A percentile compares a stretch with the other conserved stretches of the same genome.
These are phyloP conservation scores for Eriosoma lanigerum DNA, from an alignment of 1,140 invertebrate genomes.

Conservation along the genomic window DNA sequence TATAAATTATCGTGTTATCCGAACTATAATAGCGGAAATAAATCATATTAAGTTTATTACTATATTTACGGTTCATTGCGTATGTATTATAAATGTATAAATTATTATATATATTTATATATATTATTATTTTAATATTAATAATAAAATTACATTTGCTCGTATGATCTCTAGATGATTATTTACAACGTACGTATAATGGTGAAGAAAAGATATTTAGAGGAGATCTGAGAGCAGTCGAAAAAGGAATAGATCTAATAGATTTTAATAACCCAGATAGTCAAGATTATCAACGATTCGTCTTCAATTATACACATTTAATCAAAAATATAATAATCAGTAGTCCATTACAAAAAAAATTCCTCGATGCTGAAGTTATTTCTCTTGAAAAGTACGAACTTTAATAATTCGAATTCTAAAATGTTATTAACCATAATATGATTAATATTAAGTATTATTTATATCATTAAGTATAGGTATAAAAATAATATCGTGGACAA, in stretches of 20 bases:
- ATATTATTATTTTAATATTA: neutral
- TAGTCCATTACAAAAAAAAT: constrained; percentile 32
- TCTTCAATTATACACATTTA: constrained; percentile 25
- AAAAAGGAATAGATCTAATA: constrained; percentile 44
- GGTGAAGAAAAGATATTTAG: constrained; percentile 39
- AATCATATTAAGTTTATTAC: neutral
- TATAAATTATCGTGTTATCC: neutral
- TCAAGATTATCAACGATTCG: constrained; percentile 41
- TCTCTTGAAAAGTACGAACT: constrained; percentile 29
- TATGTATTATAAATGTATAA: too few relatives aligned
- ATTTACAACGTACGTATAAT: constrained; percentile 43
- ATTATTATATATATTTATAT: too few relatives aligned
- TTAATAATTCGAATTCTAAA: neutral
- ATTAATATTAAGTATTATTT: too few relatives aligned
- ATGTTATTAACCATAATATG: too few relatives aligned
- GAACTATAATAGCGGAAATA: neutral
- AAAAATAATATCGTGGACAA: neutral
- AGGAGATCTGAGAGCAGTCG: constrained; percentile 32
- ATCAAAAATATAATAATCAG: constrained; percentile 39
- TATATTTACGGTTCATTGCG: too few relatives aligned
- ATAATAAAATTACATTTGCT: neutral
- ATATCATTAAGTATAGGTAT: neutral
- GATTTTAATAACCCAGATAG: constrained; percentile 31
- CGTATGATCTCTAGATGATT: constrained; percentile 32
- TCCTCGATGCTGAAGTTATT: constrained; percentile 28